Evolutionary conservation across 2,888 invertebrate genomes (phyloP).

Genomic region (Drosophila nigritarsus): DNA sequence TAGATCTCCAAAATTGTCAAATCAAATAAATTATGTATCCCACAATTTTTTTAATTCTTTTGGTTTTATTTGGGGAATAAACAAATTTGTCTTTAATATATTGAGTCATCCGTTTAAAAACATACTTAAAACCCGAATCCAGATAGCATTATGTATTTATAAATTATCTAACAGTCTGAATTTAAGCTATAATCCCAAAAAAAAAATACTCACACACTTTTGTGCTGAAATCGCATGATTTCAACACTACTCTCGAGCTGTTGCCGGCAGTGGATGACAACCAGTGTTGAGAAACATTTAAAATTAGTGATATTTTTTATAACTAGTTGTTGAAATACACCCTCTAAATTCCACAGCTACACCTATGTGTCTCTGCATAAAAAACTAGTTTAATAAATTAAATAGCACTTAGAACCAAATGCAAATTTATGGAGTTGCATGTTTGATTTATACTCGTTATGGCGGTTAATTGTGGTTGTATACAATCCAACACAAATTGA

Average conservation of each 20-base stretch:
- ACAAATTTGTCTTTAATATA: background rate
- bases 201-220: background rate
- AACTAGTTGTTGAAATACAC: background rate
- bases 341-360: conserved; percentile 10
- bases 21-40: background rate
- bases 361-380: conserved; percentile 8
- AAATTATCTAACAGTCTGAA: background rate
- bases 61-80: background rate
- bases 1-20: background rate
- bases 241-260: background rate
- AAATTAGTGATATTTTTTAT: background rate
- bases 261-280: background rate
- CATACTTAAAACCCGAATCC: background rate
- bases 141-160: background rate
- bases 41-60: background rate
- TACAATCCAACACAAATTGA: conserved; percentile 24
- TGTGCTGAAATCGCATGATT: background rate
- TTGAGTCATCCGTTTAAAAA: background rate
- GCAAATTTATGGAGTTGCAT: conserved; percentile 33
- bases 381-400: conserved; percentile 16
- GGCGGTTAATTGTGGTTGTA: conserved; percentile 18
- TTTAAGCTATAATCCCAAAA: background rate
- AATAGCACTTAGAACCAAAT: conserved; percentile 16
- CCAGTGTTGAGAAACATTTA: background rate
- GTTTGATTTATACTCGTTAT: conserved; percentile 28